A percentile compares a stretch with the other conserved stretches of the same genome.
phyloP scores from a whole-genome alignment of 1,140 invertebrate species.

The Brachystomella parvula region DNA sequence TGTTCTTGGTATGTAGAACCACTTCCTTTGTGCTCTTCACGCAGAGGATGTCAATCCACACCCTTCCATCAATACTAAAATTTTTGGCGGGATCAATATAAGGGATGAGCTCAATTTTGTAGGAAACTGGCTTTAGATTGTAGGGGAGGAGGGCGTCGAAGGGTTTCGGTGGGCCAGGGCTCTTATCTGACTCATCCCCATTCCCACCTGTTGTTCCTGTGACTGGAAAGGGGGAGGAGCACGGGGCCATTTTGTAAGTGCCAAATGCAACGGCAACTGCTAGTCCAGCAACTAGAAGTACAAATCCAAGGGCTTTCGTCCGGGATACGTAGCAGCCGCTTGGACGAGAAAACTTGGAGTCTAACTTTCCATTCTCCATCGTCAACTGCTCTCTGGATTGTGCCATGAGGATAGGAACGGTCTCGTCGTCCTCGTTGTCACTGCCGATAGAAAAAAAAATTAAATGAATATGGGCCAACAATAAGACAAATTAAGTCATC shows the following conservation, averaged over 20 bases:
- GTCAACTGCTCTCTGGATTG: slow-evolving; percentile 37
- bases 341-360: slow-evolving; percentile 27
- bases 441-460: not conserved
- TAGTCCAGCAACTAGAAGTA: slow-evolving; percentile 7
- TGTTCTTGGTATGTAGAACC: slow-evolving; percentile 64
- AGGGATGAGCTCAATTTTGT: slow-evolving; percentile 60
- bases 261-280: slow-evolving; percentile 26
- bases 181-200: not conserved
- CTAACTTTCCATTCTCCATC: slow-evolving; percentile 35
- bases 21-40: slow-evolving; percentile 59
- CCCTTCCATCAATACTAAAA: slow-evolving; percentile 66
- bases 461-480: no score
- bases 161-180: slow-evolving; percentile 17
- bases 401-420: slow-evolving; percentile 19
- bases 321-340: slow-evolving; percentile 31
- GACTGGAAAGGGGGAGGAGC: not conserved
- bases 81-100: slow-evolving; percentile 56
- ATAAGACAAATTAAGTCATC: no score
- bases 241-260: slow-evolving; percentile 25
- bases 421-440: not conserved
- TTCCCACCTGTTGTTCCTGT: not conserved
- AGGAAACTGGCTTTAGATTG: slow-evolving; percentile 56
- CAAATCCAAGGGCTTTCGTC: slow-evolving; percentile 21
- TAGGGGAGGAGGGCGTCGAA: slow-evolving; percentile 58
- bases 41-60: slow-evolving; percentile 58